A percentile compares a stretch with the other conserved stretches of the same genome.
Evolutionary conservation across 2,797 vertebrate genomes (phyloP).

Genomic region (Mastacembelus armatus): DNA sequence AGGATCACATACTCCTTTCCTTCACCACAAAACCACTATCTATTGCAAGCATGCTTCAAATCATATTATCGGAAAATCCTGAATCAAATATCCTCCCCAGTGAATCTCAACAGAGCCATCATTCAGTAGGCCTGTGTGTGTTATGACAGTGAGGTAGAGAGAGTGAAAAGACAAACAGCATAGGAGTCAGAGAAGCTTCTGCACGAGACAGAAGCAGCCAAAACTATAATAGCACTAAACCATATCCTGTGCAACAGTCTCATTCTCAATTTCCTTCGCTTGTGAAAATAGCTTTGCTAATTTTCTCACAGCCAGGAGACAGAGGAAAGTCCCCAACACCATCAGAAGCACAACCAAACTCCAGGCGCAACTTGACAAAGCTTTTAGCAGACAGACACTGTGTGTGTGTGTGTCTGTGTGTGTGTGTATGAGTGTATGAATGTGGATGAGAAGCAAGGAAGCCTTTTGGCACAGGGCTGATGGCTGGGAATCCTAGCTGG

Average conservation of each 20-base stretch:
- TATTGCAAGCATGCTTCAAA: conserved; percentile 77
- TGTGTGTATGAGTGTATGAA: conserved; percentile 56
- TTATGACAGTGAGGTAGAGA: conserved; percentile 79
- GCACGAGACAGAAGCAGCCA: conserved; percentile 41
- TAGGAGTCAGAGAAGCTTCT: conserved; percentile 41
- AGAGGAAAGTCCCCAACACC: conserved; percentile 25
- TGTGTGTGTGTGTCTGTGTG: conserved; percentile 20
- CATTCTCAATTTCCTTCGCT: conserved; percentile 42
- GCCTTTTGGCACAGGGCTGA: conserved; percentile 68
- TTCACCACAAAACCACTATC: conserved; percentile 78
- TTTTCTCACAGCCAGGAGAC: conserved; percentile 54
- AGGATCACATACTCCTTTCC: conserved; percentile 62
- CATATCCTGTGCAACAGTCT: conserved; percentile 38
- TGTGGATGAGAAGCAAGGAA: conserved; percentile 63
- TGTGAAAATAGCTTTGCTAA: conserved; percentile 50
- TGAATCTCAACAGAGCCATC: conserved; percentile 73
- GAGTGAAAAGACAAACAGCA: conserved; percentile 70
- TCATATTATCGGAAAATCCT: conserved; percentile 81
- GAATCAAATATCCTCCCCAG: conserved; percentile 79
- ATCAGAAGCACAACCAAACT: conserved; percentile 20
- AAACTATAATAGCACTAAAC: conserved; percentile 35
- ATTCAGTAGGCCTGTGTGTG: conserved; percentile 66
- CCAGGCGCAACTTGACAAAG: conserved; percentile 39
- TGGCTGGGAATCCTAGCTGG: conserved; percentile 78
- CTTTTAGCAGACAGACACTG: conserved; percentile 47